Base-by-base conservation (phyloP, 2,113 vertebrate genomes). In the Caranx ignobilis region DNA sequence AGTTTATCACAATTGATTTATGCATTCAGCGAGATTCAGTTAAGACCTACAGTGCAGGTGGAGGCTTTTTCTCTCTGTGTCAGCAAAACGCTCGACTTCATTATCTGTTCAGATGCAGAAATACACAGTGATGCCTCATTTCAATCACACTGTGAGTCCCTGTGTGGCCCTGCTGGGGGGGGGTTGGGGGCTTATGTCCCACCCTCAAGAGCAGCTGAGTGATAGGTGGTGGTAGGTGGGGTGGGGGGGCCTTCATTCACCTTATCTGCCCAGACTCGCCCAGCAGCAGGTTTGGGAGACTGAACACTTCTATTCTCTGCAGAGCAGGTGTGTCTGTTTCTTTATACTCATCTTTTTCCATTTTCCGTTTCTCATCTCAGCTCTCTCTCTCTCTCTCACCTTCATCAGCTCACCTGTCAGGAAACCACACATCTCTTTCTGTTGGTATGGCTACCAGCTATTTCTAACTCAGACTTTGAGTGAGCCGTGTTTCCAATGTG, bases 371-470 rank as follows among this genome's bases (percentile, higher is more conserved):
- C 62, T 76, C 55, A 77, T 76, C 45, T 79, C 10, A 35, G 26
- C 62, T 57, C 41, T 34, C 67, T 77, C n/a, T 62, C 11, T 80
- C 50, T 32, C 48, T 35, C 47, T 26, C 26, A 26, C 26, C 26
- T 26, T 26, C 60, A 32, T 70, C 66, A 47, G 63, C 63, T 84
- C 34, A 63, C 63, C 78, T 81, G 68, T 79, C 77, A 89, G 82
- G 41, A 82, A 82, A 47, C 60, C 16, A 34, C 67, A 77, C 19
- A 35, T 83, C 68, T 76, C 70, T 76, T 62, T 84, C 65, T 76
- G 62, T 75, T 75, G 67, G 21, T 75, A 75, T 85, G 75, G 57
- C 59, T 68, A 82, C 69, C 69, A 75, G 74, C 73, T 83, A 74
- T 84, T 79, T 78, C 71, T 59, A 66, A 88, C 34, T 11, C 26